These are phyloP conservation scores for Candoia aspera DNA, from an alignment of 2,113 vertebrate genomes.

Conservation along the genomic window DNA sequence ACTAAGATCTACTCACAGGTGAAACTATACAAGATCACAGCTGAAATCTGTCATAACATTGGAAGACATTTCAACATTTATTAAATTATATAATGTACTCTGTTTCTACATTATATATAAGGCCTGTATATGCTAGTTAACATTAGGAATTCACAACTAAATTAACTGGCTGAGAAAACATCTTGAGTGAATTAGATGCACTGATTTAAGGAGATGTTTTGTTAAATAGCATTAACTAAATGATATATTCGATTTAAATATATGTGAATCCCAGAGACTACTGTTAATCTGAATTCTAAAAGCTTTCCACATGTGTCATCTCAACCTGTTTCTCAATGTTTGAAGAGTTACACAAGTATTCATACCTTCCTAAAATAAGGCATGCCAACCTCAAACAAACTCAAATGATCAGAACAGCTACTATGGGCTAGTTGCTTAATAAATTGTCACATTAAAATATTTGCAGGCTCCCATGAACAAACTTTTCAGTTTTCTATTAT, in stretches of 20 bases:
- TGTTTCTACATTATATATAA: neutral
- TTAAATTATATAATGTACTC: neutral
- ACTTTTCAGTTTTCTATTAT: no score
- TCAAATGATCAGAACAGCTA: neutral
- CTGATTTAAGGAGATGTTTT: neutral
- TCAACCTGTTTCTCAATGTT: conserved; percentile 3
- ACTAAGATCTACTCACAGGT: no score
- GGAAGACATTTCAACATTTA: no score
- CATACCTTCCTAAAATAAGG: neutral
- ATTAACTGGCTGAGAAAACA: neutral
- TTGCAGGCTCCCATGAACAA: neutral
- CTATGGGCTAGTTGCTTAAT: neutral
- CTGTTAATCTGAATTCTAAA: neutral
- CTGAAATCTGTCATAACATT: no score
- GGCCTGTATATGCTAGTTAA: neutral
- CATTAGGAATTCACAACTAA: neutral
- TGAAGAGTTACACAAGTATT: conserved; percentile 9
- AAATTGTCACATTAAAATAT: neutral
- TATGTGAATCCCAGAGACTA: neutral
- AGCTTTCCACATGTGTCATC: neutral
- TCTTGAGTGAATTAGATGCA: neutral
- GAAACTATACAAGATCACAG: no score
- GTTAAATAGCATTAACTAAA: conserved; percentile 3
- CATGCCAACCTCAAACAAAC: neutral
- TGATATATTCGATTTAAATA: neutral